Conservation (phyloP, 2,797 vertebrate genomes). For the Gymnopithys bicolor region DNA sequence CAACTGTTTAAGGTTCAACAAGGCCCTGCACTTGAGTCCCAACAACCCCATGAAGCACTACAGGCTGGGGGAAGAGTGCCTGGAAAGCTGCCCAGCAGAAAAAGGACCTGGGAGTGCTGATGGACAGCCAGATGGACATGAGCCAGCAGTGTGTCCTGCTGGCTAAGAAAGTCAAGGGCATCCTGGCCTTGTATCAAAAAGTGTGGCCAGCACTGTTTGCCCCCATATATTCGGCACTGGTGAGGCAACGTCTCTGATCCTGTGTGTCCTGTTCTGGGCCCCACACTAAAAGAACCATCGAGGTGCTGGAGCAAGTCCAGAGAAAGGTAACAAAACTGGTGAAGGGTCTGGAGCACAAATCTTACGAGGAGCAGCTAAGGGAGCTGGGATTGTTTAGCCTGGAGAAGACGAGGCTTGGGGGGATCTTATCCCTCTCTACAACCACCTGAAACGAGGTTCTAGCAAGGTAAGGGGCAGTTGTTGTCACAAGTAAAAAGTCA, state of each 20-base stretch:
- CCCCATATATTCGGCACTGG: rapidly evolving
- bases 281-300: neutral
- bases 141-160: neutral
- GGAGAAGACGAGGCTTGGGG: neutral
- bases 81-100: neutral
- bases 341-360: neutral
- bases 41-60: rapidly evolving
- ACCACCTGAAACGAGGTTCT: neutral
- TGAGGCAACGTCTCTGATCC: rapidly evolving
- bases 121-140: neutral
- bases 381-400: neutral
- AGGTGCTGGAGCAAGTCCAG: neutral
- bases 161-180: neutral
- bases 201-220: neutral
- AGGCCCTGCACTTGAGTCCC: neutral
- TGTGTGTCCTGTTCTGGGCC: neutral
- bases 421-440: neutral
- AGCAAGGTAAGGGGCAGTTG: neutral
- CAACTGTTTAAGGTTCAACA: neutral
- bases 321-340: neutral
- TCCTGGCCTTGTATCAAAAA: neutral
- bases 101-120: neutral
- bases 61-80: neutral
- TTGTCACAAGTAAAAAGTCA: neutral
- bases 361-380: rapidly evolving